Conservation (phyloP, 1,140 invertebrate genomes). For the Tetramorium alpestre region DNA sequence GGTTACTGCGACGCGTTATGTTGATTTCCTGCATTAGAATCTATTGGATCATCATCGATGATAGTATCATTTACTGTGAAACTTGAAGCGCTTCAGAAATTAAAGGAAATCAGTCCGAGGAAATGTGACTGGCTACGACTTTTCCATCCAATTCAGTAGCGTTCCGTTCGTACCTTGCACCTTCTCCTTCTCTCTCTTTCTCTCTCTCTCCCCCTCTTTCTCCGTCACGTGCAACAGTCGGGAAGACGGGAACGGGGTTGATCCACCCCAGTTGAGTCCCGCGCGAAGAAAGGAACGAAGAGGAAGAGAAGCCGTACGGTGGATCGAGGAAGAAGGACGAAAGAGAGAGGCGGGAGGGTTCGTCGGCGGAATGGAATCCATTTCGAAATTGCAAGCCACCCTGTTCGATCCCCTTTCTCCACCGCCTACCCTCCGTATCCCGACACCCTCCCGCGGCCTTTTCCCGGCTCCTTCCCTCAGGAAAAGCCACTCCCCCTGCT, state of each 20-base stretch:
- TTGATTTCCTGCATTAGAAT: not conserved
- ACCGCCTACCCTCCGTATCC: constrained; percentile 30
- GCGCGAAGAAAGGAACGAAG: constrained; percentile 69
- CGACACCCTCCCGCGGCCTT: constrained; percentile 48
- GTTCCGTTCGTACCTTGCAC: constrained; percentile 65
- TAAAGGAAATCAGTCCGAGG: constrained; percentile 36
- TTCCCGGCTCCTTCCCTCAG: constrained; percentile 77
- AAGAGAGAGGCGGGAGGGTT: constrained; percentile 35
- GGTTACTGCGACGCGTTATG: not conserved
- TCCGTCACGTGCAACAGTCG: constrained; percentile 59
- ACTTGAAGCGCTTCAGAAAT: constrained; percentile 34
- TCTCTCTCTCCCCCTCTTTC: not conserved
- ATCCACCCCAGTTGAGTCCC: constrained; percentile 72
- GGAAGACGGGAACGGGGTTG: constrained; percentile 71
- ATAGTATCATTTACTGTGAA: constrained; percentile 5
- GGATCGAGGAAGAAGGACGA: constrained; percentile 46
- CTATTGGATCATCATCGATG: not conserved
- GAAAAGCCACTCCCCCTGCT: constrained; percentile 79
- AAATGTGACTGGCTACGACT: constrained; percentile 69
- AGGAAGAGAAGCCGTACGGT: constrained; percentile 67
- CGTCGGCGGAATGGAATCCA: constrained; percentile 81
- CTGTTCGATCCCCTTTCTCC: constrained; percentile 76
- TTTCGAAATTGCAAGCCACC: constrained; percentile 85
- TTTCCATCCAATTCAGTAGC: constrained; percentile 80
- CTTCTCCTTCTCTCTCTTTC: constrained; percentile 50